These are phyloP conservation scores for Odontomachus brunneus DNA, from an alignment of 1,140 invertebrate genomes.

Conservation along the genomic window DNA sequence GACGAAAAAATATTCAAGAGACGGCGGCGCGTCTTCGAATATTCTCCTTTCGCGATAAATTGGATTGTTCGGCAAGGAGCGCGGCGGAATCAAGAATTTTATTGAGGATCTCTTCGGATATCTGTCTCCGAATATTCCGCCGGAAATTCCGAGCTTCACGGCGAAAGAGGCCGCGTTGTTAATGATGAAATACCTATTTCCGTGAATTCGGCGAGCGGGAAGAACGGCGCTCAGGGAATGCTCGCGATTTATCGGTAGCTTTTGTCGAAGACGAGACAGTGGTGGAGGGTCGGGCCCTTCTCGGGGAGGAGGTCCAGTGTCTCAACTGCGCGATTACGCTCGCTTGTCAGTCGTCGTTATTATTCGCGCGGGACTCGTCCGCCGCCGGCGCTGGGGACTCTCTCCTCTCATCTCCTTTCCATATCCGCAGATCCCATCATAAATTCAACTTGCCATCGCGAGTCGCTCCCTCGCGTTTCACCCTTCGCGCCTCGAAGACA, in stretches of 20 bases:
- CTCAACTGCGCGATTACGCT: neutral
- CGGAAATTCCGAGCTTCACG: neutral
- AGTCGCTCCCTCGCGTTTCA: neutral
- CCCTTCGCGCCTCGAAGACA: neutral
- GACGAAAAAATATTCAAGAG: slow-evolving; percentile 12
- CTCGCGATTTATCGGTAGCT: slow-evolving; percentile 17
- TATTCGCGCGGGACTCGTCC: slow-evolving; percentile 17
- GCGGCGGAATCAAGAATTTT: slow-evolving; percentile 3
- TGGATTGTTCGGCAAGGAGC: neutral
- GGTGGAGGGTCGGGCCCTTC: neutral
- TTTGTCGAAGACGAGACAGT: neutral
- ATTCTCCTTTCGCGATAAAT: neutral
- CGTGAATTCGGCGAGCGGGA: neutral
- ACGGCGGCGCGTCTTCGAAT: neutral
- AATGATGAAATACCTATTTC: slow-evolving; percentile 32
- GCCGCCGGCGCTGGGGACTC: neutral
- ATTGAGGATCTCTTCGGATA: slow-evolving; percentile 15
- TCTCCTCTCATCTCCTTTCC: neutral
- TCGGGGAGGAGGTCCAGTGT: too few species aligned
- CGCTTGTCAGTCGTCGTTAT: slow-evolving; percentile 5
- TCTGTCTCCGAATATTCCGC: neutral
- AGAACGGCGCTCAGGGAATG: neutral
- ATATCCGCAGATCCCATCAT: slow-evolving; percentile 7
- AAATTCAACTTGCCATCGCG: slow-evolving; percentile 25
- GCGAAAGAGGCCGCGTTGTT: neutral